Percentiles rank a stretch among this genome's conserved stretches.
Evolutionary conservation across 2,888 invertebrate genomes (phyloP).

Genomic region (Eubasilissa splendida): DNA sequence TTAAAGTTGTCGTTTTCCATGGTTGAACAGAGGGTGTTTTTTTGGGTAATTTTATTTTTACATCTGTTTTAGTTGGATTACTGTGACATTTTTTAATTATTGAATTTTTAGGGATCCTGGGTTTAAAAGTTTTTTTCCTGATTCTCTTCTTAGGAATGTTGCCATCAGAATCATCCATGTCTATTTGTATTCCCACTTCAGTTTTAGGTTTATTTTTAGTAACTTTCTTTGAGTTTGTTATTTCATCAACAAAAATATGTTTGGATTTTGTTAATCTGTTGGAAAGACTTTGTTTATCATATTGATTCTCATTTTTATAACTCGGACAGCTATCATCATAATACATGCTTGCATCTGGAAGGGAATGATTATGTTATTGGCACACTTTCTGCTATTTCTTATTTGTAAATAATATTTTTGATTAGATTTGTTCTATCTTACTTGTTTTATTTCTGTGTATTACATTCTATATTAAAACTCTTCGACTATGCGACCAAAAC

Average conservation of each 20-base stretch:
- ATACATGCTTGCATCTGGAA: background rate
- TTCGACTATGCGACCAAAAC: too few relatives aligned
- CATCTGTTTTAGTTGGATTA: background rate
- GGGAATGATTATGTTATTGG: background rate
- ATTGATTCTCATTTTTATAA: background rate
- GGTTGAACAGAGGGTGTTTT: background rate
- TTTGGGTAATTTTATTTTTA: conserved; percentile 2
- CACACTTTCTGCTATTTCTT: too few relatives aligned
- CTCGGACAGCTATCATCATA: background rate
- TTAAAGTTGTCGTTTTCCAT: conserved; percentile 7
- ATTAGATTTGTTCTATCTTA: too few relatives aligned
- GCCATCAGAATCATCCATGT: conserved; percentile 2
- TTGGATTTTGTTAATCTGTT: background rate
- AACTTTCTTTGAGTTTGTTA: conserved; percentile 1
- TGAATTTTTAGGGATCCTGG: background rate
- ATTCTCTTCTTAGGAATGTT: conserved; percentile 19
- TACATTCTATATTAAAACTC: too few relatives aligned
- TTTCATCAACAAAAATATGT: background rate
- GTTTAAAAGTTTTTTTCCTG: background rate
- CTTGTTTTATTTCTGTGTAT: too few relatives aligned
- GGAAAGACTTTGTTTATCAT: background rate
- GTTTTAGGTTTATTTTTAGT: background rate
- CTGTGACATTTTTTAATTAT: background rate
- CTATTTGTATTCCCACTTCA: conserved; percentile 16
- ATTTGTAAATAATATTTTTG: too few relatives aligned